Percentiles rank a stretch among this genome's conserved stretches.
These are phyloP conservation scores for Venusia cambrica DNA, from an alignment of 2,888 invertebrate genomes.

Conservation along the genomic window DNA sequence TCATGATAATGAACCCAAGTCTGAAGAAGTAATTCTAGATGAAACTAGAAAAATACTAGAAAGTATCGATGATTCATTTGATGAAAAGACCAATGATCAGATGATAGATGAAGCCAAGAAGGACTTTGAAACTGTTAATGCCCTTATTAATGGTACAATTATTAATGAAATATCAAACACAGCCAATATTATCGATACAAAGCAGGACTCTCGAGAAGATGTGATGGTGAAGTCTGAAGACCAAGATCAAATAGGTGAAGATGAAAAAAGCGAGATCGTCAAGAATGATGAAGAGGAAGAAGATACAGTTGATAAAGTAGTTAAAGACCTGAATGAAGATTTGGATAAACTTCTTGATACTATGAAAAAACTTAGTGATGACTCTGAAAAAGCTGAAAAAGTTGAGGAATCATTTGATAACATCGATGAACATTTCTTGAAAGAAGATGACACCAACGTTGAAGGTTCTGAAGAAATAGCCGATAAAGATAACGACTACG, in stretches of 20 bases:
- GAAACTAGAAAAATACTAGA: constrained; percentile 17
- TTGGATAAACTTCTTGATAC: constrained; percentile 51
- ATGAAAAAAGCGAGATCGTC: background rate
- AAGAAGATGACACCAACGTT: constrained; percentile 15
- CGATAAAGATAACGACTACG: constrained; percentile 22
- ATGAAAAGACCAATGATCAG: constrained; percentile 6
- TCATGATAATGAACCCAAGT: constrained; percentile 19
- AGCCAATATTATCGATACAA: too few species aligned
- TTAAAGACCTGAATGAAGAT: constrained; percentile 51
- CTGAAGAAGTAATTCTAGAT: constrained; percentile 8
- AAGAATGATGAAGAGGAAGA: constrained; percentile 30
- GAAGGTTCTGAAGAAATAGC: constrained; percentile 21
- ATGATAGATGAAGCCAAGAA: constrained; percentile 1
- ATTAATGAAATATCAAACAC: too few species aligned
- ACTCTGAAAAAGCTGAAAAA: constrained; percentile 25
- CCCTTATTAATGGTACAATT: background rate
- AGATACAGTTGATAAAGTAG: constrained; percentile 44
- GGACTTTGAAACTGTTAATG: background rate
- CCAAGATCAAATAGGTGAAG: constrained; percentile 2
- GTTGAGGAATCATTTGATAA: constrained; percentile 20
- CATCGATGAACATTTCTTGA: constrained; percentile 22
- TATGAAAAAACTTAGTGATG: constrained; percentile 42
- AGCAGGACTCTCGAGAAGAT: too few species aligned
- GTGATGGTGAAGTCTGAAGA: too few species aligned
- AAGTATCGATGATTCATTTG: constrained; percentile 15